A percentile compares a stretch with the other conserved stretches of the same genome.
Conservation (phyloP, 2,888 invertebrate genomes). For the Mesorhabditis belari region DNA sequence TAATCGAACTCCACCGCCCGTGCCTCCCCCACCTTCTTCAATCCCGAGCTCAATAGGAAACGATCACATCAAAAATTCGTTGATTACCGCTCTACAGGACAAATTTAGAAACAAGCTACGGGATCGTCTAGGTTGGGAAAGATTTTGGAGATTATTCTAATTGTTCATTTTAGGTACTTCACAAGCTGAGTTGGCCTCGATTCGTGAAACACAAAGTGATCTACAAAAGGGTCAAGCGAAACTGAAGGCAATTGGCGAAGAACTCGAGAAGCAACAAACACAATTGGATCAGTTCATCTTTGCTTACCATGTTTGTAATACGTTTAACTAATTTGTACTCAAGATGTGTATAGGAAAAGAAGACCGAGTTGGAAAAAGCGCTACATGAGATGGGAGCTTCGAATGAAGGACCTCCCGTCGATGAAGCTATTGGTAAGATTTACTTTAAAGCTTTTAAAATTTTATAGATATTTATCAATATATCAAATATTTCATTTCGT, state of each 20-base stretch:
- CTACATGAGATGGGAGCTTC: conserved; percentile 63
- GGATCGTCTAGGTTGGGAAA: conserved; percentile 75
- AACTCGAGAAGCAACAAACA: conserved; percentile 36
- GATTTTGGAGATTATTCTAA: neutral
- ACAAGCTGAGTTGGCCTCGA: conserved; percentile 76
- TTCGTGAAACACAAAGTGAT: conserved; percentile 78
- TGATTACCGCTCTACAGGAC: conserved; percentile 89
- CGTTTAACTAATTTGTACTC: neutral
- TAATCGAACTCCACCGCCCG: conserved; percentile 8
- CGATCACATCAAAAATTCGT: conserved; percentile 85
- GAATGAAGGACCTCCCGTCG: conserved; percentile 65
- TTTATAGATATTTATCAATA: neutral
- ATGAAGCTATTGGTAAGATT: conserved; percentile 90
- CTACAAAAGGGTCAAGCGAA: conserved; percentile 60
- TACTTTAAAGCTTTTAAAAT: neutral
- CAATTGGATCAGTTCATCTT: conserved; percentile 20
- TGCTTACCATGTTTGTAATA: conserved; percentile 3
- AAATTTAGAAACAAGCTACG: conserved; percentile 77
- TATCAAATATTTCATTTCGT: neutral
- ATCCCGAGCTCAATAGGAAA: conserved; percentile 66
- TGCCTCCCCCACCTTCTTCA: conserved; percentile 16
- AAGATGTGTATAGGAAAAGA: conserved; percentile 66
- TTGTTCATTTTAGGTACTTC: conserved; percentile 33
- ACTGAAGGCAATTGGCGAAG: conserved; percentile 37
- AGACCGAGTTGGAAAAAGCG: conserved; percentile 75